phyloP scores from a whole-genome alignment of 2,797 vertebrate species.

The Ataeniobius toweri region DNA sequence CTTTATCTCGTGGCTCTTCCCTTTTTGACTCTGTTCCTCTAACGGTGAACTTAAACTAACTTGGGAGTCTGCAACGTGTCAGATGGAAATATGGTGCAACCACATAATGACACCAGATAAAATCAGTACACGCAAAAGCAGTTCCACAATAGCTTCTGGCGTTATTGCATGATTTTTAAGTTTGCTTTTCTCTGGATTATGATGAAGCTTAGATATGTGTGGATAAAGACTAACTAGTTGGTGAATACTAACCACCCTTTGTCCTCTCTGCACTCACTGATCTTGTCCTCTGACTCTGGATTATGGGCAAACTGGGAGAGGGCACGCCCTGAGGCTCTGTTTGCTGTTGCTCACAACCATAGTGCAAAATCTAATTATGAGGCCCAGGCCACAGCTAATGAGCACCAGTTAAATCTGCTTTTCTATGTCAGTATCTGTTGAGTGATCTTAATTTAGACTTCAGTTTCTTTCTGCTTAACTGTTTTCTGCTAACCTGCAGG shows the following conservation, averaged over 20 bases:
- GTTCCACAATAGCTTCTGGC: background rate
- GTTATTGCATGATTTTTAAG: background rate
- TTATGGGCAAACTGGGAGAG: slow-evolving; percentile 48
- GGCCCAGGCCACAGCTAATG: slow-evolving; percentile 12
- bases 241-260: slow-evolving; percentile 55
- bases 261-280: slow-evolving; percentile 61
- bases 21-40: background rate
- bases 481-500: background rate
- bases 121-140: slow-evolving; percentile 1
- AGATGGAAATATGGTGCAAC: slow-evolving; percentile 14
- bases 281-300: slow-evolving; percentile 66
- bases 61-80: slow-evolving; percentile 3
- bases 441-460: background rate
- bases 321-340: slow-evolving; percentile 57
- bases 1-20: background rate
- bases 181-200: background rate
- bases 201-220: slow-evolving; percentile 3
- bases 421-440: background rate
- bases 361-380: slow-evolving; percentile 27
- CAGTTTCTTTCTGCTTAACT: background rate
- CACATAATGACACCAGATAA: slow-evolving; percentile 15
- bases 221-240: slow-evolving; percentile 43
- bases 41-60: background rate
- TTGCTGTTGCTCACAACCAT: slow-evolving; percentile 43
- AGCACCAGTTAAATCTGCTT: slow-evolving; percentile 6